Evolutionary conservation across 2,113 vertebrate genomes (phyloP), one percentile per base, ranked within the genome.

Genomic region (Rhodinocichla rosea): DNA sequence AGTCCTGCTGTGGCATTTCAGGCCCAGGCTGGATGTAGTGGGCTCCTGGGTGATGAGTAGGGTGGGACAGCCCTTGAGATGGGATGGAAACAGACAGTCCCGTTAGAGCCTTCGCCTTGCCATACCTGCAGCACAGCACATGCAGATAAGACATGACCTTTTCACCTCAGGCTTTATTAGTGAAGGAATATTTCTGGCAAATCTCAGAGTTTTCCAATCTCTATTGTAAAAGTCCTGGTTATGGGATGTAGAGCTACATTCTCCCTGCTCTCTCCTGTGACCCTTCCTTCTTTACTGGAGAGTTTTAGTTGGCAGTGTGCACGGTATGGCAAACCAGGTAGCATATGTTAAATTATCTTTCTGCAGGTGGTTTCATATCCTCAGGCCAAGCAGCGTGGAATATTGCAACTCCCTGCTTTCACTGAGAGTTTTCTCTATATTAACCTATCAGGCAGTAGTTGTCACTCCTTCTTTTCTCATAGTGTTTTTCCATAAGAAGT

Each of bases 131-230:
- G 22, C 18, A 59, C 7, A 59, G 7, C 0, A 0, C 15, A 32
- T 3, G 5, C 0, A 33, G 8, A 9, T 40, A 22, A 47, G 20
- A 24, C 4, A 6, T 0, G 1, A 1, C 1, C 83, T 83, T 60
- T 74, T 67, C 70, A 21, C 11, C 28, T 86, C 10, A 18, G 23
- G 13, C 23, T 63, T 65, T 50, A 53, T 53, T 39, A 8, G 11
- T 63, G 37, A 75, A 35, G 19, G 20, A 73, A 8, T 11, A 47
- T 44, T 84, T 71, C 44, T 67, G 56, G 45, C 10, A 49, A 70
- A 69, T 50, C 7, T 28, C 56, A 82, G 42, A 57, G 7, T 21
- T 47, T 11, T 87, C 9, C 4, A 1, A 0, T 67, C 45, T 59
- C 79, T 70, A 35, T 49, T 23, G 5, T 47, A 64, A 75, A 86